Base-by-base conservation (phyloP, 1,140 invertebrate genomes). In the Gonatopus flavifemur region DNA sequence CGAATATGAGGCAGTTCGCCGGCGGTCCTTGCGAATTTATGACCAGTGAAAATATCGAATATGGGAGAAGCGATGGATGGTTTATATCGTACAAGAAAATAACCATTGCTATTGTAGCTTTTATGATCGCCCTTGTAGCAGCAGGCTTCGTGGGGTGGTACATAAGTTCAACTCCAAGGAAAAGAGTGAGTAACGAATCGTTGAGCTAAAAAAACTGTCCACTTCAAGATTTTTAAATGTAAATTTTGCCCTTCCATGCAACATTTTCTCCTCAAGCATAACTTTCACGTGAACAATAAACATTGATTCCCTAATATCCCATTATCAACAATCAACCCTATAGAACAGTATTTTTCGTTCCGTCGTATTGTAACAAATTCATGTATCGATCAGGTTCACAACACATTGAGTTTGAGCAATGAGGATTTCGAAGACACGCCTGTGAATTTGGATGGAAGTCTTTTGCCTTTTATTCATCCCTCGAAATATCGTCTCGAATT, bases 31-130 rank as follows among this genome's bases (percentile, higher is more conserved):
- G 65, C 18, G 42, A 67, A 16, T 70, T 70, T 35, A 68, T 70
- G 32, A 50, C 55, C 13, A 41, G 57, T 16, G 67, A 64, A 39
- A 66, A 65, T 22, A 69, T 70, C 22, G 49, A 62, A 32, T 68
- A 63, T 32, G 59, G 67, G 20, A 59, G 66, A 22, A 57, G 58
- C 4, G 66, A 66, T 24, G 73, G 73, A 16, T 74, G 64, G 49
- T 74, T 73, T 44, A 35, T 76, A 25, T 63, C 72, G 2, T 66
- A 73, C 33, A 62, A 59, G 28, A 73, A 64, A 37, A 53, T 63
- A 24, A 57, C 62, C 1, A 56, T 66, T 25, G 55, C 61, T 9
- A 40, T 67, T 16, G 55, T 60, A 7, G 43, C 65, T 0, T 37
- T 69, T 16, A 48, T 74, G 18, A 49, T 70, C n/a, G 38, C 51